phyloP scores from a whole-genome alignment of 2,113 vertebrate species.

The Cyprinus carpio region DNA sequence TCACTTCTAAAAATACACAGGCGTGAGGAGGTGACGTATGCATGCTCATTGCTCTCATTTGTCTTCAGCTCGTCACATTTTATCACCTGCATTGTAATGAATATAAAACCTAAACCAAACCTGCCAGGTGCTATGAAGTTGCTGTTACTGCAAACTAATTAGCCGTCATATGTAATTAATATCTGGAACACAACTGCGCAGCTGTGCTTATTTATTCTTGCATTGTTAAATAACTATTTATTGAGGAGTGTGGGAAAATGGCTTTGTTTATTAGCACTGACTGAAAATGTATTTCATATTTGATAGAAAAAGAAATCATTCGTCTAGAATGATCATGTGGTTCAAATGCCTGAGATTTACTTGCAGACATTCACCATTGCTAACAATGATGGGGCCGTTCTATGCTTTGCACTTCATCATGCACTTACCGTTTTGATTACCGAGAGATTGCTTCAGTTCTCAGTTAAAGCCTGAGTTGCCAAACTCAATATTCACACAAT shows the following conservation, averaged over 20 bases:
- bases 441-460: conserved; percentile 8
- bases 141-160: conserved; percentile 45
- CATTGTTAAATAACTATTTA: conserved; percentile 26
- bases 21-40: conserved; percentile 42
- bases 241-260: conserved; percentile 6
- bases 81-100: conserved; percentile 45
- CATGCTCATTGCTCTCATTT: not conserved
- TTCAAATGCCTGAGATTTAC: conserved; percentile 4
- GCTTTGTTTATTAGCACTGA: conserved; percentile 13
- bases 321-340: not conserved
- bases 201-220: conserved; percentile 26
- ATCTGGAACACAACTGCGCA: conserved; percentile 37
- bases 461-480: conserved; percentile 20
- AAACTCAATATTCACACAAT: conserved; percentile 33
- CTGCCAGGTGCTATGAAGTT: conserved; percentile 48
- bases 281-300: conserved; percentile 19
- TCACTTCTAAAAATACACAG: conserved; percentile 45
- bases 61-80: conserved; percentile 41
- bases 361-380: not conserved
- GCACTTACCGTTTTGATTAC: conserved; percentile 30
- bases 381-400: conserved; percentile 3
- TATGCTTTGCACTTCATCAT: conserved; percentile 30
- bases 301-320: conserved; percentile 24
- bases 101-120: conserved; percentile 31
- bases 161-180: conserved; percentile 53